Percentiles rank a stretch among this genome's conserved stretches.
These are phyloP conservation scores for Phacellophora camtschatica DNA, from an alignment of 30 jellyfish, hydroid and myxozoan species.

Conservation along the genomic window DNA sequence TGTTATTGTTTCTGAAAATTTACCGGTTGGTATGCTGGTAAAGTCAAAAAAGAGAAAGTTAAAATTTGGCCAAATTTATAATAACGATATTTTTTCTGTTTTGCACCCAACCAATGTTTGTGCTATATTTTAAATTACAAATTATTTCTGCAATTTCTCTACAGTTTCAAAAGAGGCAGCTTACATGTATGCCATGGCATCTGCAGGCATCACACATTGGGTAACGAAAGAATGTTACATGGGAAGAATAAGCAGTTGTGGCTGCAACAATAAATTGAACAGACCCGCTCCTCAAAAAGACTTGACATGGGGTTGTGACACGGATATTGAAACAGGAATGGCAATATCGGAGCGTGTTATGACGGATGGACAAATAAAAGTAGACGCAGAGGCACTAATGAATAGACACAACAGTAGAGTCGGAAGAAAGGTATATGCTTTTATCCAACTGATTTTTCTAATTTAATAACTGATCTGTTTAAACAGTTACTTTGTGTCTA, in stretches of 20 bases:
- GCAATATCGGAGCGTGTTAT: slow-evolving; percentile 46
- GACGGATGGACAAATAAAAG: slow-evolving; percentile 52
- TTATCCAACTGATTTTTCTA: too few relatives aligned
- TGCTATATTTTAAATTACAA: neutral
- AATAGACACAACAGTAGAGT: slow-evolving; percentile 83
- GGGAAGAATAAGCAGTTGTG: slow-evolving; percentile 60
- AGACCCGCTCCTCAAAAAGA: neutral
- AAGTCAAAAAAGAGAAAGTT: neutral
- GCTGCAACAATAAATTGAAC: slow-evolving; percentile 23
- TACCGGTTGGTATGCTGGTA: neutral
- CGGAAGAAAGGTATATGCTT: slow-evolving; percentile 71
- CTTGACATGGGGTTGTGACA: slow-evolving; percentile 74
- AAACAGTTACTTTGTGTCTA: too few relatives aligned
- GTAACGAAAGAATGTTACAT: slow-evolving; percentile 61
- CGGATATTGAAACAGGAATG: slow-evolving; percentile 68
- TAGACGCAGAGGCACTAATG: slow-evolving; percentile 88
- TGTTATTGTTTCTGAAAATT: too few relatives aligned
- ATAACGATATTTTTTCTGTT: neutral
- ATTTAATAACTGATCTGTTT: too few relatives aligned
- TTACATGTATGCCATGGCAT: slow-evolving; percentile 88
- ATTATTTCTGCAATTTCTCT: neutral
- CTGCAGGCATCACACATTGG: slow-evolving; percentile 92
- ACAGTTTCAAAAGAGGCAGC: slow-evolving; percentile 91
- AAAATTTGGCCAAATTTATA: neutral
- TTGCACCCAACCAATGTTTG: neutral